Evolutionary conservation across 2,888 invertebrate genomes (phyloP), one percentile per base, ranked within the genome.

Genomic region (Chrysina gloriosa): DNA sequence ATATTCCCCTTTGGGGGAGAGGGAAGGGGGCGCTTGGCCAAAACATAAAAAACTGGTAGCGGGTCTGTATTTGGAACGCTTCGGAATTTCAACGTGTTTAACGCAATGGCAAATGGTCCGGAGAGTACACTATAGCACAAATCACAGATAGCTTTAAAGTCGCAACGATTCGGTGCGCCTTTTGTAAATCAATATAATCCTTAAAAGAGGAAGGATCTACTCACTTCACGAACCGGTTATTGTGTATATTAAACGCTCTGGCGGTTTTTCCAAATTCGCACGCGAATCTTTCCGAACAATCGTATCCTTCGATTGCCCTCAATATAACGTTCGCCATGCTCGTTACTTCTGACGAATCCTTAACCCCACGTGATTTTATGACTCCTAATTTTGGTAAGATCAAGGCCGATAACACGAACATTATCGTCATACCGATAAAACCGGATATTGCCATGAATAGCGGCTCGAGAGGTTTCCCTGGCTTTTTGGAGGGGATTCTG

Each of bases 391-490:
- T 85, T 1, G 87, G 87, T 34, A 87, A 73, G 66, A 87, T 81
- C 3, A 87, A 72, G 48, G 86, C 82, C 0, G 86, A 85, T 63
- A 86, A 76, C 69, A 86, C 84, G 72, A 86, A 86, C 79, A 87
- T 82, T 14, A 87, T 80, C 0, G 87, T 85, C 83, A 87, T 85
- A 7, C 86, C 86, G 56, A 87, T 81, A 72, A 87, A 87, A 14
- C 87, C 85, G n/a, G 86, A 86, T 71, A 87, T 84, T 3, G 87
- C 87, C 83, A 86, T 84, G 71, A 87, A 87, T 4, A 87, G 78
- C 11, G 87, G 87, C 74, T 86, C 85, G 45, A 86, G 74, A 3
- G 81, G 75, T 71, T 84, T 84, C 67, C 83, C 75, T 63, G 79
- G 79, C 67, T 79, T 79, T 27, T 79, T 77, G 2, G 75, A 72